Conservation (phyloP, 2,888 invertebrate genomes). For the Teleiodes luculella region DNA sequence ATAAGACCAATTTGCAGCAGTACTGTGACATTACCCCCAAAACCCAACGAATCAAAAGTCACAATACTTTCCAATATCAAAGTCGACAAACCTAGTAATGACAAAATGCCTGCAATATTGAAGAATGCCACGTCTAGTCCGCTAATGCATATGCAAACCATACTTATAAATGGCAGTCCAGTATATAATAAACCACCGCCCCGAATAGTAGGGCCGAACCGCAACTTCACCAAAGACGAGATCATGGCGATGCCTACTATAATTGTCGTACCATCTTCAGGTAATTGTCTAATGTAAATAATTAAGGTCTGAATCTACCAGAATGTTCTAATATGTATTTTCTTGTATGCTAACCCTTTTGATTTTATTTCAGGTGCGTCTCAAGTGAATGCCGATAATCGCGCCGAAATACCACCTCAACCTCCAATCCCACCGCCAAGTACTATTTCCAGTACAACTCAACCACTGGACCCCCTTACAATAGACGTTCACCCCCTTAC, state of each 20-base stretch:
- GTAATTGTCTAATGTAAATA: slow-evolving; percentile 34
- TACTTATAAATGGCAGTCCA: slow-evolving; percentile 63
- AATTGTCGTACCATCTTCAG: slow-evolving; percentile 59
- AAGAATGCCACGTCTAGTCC: slow-evolving; percentile 55
- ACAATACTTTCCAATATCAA: slow-evolving; percentile 66
- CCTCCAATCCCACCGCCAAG: slow-evolving; percentile 27
- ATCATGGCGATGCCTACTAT: slow-evolving; percentile 78
- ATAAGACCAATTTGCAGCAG: neutral
- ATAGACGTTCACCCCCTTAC: slow-evolving; percentile 26
- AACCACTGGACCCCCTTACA: slow-evolving; percentile 22
- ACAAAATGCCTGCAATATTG: slow-evolving; percentile 34
- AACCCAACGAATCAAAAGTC: slow-evolving; percentile 49
- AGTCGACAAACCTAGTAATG: slow-evolving; percentile 44
- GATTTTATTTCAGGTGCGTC: slow-evolving; percentile 37
- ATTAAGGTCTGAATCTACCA: neutral
- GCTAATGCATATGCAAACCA: slow-evolving; percentile 53
- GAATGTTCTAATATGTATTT: too few relatives aligned
- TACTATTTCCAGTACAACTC: slow-evolving; percentile 15
- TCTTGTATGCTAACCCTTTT: neutral
- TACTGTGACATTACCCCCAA: slow-evolving; percentile 26
- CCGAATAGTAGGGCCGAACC: slow-evolving; percentile 24
- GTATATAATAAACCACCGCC: slow-evolving; percentile 49
- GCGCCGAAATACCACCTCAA: slow-evolving; percentile 28
- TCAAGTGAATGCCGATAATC: slow-evolving; percentile 26
- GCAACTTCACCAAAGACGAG: slow-evolving; percentile 60